Percentiles rank a stretch among this genome's conserved stretches.
Evolutionary conservation across 1,140 invertebrate species (phyloP).

Genomic region (Drosophila biarmipes): DNA sequence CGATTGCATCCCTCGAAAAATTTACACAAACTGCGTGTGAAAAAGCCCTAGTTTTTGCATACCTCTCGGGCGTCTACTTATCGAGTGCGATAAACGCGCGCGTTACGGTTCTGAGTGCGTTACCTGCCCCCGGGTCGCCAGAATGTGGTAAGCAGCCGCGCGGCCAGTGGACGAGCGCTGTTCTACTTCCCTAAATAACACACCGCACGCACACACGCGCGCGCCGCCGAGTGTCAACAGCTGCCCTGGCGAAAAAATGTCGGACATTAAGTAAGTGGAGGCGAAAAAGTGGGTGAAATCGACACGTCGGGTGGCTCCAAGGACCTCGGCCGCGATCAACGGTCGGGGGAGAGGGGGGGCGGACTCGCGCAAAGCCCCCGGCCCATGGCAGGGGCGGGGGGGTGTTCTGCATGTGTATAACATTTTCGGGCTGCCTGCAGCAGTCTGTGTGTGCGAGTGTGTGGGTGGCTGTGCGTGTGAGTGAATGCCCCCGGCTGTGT

Average conservation of each 20-base stretch:
- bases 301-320: background rate
- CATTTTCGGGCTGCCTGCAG: conserved; percentile 38
- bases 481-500: conserved; percentile 32
- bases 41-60: conserved; percentile 24
- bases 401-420: conserved; percentile 40
- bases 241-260: conserved; percentile 73
- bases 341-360: background rate
- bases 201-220: conserved; percentile 28
- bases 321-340: conserved; percentile 1
- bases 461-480: conserved; percentile 14
- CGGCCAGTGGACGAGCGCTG: conserved; percentile 9
- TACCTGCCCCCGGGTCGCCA: background rate
- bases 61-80: background rate
- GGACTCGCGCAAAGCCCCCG: background rate
- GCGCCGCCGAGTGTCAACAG: conserved; percentile 73
- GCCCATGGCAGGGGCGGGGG: background rate
- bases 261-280: conserved; percentile 77
- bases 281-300: conserved; percentile 3
- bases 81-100: background rate
- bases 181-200: conserved; percentile 39
- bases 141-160: conserved; percentile 20
- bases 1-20: conserved; percentile 38
- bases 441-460: background rate
- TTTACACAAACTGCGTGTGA: conserved; percentile 30
- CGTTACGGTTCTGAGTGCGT: background rate